Conservation (phyloP, 2,888 invertebrate species). For the Lumbricus terrestris region DNA sequence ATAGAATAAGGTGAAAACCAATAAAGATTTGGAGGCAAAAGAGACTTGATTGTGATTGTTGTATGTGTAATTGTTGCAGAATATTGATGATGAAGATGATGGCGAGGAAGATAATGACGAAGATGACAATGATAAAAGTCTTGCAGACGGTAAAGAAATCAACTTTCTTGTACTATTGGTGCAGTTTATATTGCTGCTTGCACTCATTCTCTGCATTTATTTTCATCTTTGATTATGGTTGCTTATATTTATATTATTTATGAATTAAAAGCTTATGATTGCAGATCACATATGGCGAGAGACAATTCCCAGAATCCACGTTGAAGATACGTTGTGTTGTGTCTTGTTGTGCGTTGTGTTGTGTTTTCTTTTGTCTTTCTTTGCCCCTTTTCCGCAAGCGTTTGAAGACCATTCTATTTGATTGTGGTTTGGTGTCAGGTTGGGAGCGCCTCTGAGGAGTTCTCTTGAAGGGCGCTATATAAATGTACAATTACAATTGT, state of each 20-base stretch:
- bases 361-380: no score
- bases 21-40: not conserved
- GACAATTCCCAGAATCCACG: no score
- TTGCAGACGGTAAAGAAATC: constrained; percentile 27
- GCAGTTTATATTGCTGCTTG: not conserved
- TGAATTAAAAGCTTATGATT: not conserved
- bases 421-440: no score
- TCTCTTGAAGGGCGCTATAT: no score
- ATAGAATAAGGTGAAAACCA: not conserved
- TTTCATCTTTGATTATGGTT: not conserved
- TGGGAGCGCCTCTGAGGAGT: no score
- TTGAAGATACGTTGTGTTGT: no score
- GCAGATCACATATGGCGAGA: not conserved
- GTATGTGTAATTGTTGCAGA: not conserved
- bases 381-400: no score
- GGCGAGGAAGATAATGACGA: constrained; percentile 54
- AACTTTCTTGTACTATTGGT: not conserved
- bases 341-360: no score
- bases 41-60: not conserved
- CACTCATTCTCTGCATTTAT: not conserved
- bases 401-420: no score
- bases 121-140: constrained; percentile 37
- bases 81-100: not conserved
- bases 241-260: not conserved
- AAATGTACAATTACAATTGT: no score